Conservation (phyloP, 2,113 vertebrate species). For the Onychostruthus taczanowskii region DNA sequence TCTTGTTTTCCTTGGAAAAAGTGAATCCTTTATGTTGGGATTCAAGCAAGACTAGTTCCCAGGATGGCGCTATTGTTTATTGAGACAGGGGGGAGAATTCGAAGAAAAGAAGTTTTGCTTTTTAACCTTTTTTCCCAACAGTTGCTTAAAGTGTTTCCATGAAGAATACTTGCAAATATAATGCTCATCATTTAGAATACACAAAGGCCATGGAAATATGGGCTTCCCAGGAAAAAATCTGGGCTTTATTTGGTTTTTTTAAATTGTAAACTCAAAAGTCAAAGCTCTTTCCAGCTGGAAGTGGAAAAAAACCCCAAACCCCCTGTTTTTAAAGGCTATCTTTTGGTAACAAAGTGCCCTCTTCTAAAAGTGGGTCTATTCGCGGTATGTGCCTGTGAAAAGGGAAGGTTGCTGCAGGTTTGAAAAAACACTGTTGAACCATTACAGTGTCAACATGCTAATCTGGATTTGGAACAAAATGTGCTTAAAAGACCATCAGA, state of each 20-base stretch:
- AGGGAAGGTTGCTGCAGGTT: not conserved
- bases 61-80: not conserved
- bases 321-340: not conserved
- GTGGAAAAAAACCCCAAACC: not conserved
- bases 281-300: not conserved
- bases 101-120: not conserved
- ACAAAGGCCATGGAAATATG: not conserved
- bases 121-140: not conserved
- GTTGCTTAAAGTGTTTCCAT: not conserved
- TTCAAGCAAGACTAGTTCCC: not conserved
- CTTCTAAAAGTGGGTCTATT: not conserved
- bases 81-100: rapidly evolving
- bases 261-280: not conserved
- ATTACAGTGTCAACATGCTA: not conserved
- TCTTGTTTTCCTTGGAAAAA: not conserved
- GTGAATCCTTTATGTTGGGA: rapidly evolving
- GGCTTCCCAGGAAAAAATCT: not conserved
- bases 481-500: not conserved
- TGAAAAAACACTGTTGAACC: not conserved
- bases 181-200: not conserved
- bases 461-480: not conserved
- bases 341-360: not conserved
- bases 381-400: not conserved
- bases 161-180: not conserved
- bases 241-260: not conserved